Evolutionary conservation across 1,140 invertebrate species (phyloP), one percentile per base, ranked within the genome.

Genomic region (Drosophila lacteicornis): DNA sequence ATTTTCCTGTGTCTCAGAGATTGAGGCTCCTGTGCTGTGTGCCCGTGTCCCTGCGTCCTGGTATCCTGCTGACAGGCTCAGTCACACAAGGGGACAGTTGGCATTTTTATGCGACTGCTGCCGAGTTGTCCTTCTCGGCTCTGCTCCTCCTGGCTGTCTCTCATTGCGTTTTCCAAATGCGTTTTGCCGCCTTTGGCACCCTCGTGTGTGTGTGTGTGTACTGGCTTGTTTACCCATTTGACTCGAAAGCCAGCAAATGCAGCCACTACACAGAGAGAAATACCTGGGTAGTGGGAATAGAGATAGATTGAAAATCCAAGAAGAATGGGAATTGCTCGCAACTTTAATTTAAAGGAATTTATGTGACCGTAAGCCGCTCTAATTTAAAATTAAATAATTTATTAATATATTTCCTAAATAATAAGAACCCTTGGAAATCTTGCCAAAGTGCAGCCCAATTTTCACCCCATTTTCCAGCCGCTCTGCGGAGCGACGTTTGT

Each of bases 11-110:
- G 79, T 86, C 74, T 68, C n/a, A n/a, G 8, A 15, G 53, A 56
- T 40, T 40, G 51, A 55, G 59, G 33, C 60, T 62, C 33, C 13
- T 15, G 13, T n/a, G 15, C 9, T 13, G 43, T 13, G 12, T 8
- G 22, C 50, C n/a, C 30, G 56, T 51, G 19, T 12, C 13, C 27
- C 53, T n/a, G 12, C 22, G 46, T 51, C 30, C 46, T 25, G 46
- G 27, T 77, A 84, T 87, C 84, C 78, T 88, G 85, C 81, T 90
- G 85, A 88, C 84, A 90, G 85, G 80, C 85, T 84, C 81, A 81
- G 84, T 80, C 84, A 88, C 78, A 88, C 68, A 80, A 88, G 47
- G 84, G 85, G 84, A 88, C 77, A 87, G 83, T 84, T 87, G 85
- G 80, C 85, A 88, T 87, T 88, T 87, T 84, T 69, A 80, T 83